Base-by-base conservation (phyloP, 2,888 invertebrate species). In the Macaria liturata region DNA sequence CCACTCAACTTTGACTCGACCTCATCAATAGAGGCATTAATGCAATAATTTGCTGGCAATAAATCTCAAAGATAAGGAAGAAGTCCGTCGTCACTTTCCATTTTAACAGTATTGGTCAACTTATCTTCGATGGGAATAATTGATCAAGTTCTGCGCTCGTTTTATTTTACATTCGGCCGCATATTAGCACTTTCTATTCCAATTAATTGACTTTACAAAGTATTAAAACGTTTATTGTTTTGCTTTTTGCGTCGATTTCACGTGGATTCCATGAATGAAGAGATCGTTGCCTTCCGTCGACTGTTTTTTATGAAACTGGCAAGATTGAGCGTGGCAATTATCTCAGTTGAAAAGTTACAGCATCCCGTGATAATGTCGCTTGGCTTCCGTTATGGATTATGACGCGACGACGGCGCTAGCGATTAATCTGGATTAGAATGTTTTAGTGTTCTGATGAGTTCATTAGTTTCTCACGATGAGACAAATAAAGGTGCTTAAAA, bases 231-330 rank as follows among this genome's bases (percentile, higher is more conserved):
- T 59, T 64, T 65, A 77, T 81, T 78, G 78, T 80, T 71, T 69
- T 66, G 61, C 65, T 75, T 80, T 74, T 80, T 79, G 66, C 61
- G 37, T 51, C 55, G 61, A 54, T 74, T 75, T 80, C 78, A 70
- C 68, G 70, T 69, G 70, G 59, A 63, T 67, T 70, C 71, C 62
- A 62, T 59, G 60, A 66, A 67, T 69, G 70, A 54, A 54, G 65
- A 53, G 62, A 62, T 59, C 43, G 44, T 54, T 60, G 58, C 59
- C 52, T 66, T 61, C 64, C 60, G 59, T 48, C 61, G 46, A n/a
- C 7, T 59, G 59, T 49, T 57, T 61, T 49, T 58, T 61, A 39
- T 46, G 39, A 3, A 32, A 30, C 39, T 39, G 40, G 8, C 42
- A 46, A 9, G 48, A 49, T 58, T 49, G 42, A 40, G 9, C 32